These are phyloP conservation scores for Malacosoma neustria DNA, from an alignment of 2,888 invertebrate genomes.

Conservation along the genomic window DNA sequence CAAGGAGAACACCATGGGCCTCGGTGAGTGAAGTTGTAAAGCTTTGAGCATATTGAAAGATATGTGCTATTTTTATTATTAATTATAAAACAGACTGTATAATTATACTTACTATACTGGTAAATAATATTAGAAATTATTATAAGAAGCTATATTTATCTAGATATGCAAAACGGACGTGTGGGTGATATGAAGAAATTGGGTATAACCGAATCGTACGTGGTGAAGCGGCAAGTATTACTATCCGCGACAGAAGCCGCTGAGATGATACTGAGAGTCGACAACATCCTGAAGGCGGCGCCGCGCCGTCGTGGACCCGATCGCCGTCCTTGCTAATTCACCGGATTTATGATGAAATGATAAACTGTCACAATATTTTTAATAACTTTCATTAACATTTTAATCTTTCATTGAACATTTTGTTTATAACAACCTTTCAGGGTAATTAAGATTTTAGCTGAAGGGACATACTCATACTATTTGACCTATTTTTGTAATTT, in stretches of 20 bases:
- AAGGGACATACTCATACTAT: no score
- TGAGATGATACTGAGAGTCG: conserved; percentile 98
- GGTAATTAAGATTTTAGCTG: no score
- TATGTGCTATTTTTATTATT: no score
- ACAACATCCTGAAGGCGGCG: conserved; percentile 95
- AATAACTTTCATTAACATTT: not conserved
- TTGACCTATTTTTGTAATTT: no score
- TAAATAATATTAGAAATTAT: no score
- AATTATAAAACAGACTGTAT: not conserved
- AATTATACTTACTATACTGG: conserved; percentile 2
- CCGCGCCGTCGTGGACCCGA: conserved; percentile 92
- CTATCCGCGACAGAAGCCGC: conserved; percentile 97
- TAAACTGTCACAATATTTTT: conserved; percentile 1
- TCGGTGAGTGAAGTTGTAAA: conserved; percentile 78
- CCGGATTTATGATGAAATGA: conserved; percentile 3
- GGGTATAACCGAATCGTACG: conserved; percentile 97
- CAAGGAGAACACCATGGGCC: conserved; percentile 84
- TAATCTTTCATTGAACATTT: no score
- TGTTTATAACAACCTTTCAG: no score
- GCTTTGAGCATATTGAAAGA: no score
- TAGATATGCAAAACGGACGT: conserved; percentile 92
- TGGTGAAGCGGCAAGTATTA: conserved; percentile 96
- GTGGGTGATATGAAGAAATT: conserved; percentile 92
- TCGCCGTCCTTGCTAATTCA: conserved; percentile 83
- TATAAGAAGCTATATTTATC: no score